Conservation (phyloP, 2,797 vertebrate genomes). For the Poecile montanus region DNA sequence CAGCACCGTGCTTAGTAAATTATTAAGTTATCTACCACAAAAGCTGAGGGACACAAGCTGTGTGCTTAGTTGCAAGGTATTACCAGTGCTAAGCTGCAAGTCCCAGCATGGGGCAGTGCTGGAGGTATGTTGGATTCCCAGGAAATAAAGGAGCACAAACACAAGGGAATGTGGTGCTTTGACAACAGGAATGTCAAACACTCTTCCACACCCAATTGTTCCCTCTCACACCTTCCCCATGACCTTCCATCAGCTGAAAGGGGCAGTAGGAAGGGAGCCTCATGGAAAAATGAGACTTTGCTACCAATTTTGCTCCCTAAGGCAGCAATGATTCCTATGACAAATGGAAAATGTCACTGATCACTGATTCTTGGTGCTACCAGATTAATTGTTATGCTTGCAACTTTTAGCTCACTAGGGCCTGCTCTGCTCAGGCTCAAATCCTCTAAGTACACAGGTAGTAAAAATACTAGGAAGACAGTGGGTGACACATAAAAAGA, state of each 20-base stretch:
- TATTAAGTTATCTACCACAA: not conserved
- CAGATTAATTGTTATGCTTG: not conserved
- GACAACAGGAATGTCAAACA: not conserved
- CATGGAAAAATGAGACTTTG: not conserved
- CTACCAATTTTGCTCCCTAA: not conserved
- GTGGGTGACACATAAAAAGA: not conserved
- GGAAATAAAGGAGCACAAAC: not conserved
- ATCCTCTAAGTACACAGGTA: not conserved
- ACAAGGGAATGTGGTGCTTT: not conserved
- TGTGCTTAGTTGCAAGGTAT: not conserved
- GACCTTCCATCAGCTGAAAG: not conserved
- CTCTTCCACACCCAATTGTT: not conserved
- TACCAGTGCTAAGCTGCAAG: not conserved
- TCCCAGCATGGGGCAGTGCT: rapidly evolving
- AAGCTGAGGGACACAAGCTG: not conserved
- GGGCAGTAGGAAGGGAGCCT: not conserved
- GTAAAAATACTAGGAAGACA: not conserved
- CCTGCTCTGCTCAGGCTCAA: not conserved
- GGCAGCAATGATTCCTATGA: not conserved
- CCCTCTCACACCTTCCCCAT: not conserved
- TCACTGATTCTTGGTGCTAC: rapidly evolving
- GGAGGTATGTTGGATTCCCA: not conserved
- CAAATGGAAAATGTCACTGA: rapidly evolving
- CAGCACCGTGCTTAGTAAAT: not conserved
- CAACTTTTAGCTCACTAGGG: not conserved